Base-by-base conservation (phyloP, 1,140 invertebrate species). In the Trichonephila clavipes region DNA sequence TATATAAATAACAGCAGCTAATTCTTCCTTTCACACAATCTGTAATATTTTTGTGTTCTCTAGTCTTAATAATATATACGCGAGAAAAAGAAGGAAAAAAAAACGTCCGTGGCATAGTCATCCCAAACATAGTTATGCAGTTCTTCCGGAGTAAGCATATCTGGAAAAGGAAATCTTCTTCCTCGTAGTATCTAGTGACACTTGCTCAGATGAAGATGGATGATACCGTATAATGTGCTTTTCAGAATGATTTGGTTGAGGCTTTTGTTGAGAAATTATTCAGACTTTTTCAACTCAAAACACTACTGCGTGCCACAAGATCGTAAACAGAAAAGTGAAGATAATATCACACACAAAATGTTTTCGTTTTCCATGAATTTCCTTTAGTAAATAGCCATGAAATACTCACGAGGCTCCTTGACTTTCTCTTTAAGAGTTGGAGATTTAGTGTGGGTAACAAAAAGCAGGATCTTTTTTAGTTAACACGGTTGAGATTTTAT, bases 181-280 rank as follows among this genome's bases (percentile, higher is more conserved):
- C 34, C 34, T 40, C 58, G n/a, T n/a, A 85, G 82, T 18, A 85
- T 64, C 86, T 44, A 64, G 86, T 88, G 86, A 66, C 86, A 64
- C 51, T 64, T 64, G 28, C 62, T 64, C 86, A 88, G 86, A 88
- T 88, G 59, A 88, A 88, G 86, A 88, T 88, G 61, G 86, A 88
- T 88, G 86, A 40, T 40, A n/a, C 86, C 59, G 61, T 62, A 88
- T 88, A 88, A 88, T 88, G 86, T 88, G 86, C 86, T 88, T 88
- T 40, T 64, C 83, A 85, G 58, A 85, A 85, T 85, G 83, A 85
- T 85, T 85, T 61, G 51, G 83, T 59, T 85, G 83, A 61, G 40
- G 83, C 44, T 85, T 61, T 85, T 85, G 51, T 59, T 59, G 44
- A 59, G 83, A 85, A 85, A 85, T 85, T 85, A 85, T 85, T 85